A percentile compares a stretch with the other conserved stretches of the same genome.
phyloP scores from a whole-genome alignment of 2,113 vertebrate genomes.

The Crypturellus undulatus region DNA sequence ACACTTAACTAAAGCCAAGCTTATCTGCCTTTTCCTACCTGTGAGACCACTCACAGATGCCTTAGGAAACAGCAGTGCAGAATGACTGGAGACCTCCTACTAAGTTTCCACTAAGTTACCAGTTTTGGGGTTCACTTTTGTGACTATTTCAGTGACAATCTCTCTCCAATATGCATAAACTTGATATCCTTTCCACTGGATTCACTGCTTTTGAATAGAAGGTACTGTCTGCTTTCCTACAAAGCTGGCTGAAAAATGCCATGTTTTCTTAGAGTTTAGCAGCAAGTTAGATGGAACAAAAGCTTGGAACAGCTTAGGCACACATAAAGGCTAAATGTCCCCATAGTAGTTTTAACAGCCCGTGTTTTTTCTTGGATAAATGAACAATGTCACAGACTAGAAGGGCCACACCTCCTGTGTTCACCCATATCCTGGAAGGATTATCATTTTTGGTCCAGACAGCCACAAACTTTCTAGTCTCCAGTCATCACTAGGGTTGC shows the following conservation, averaged over 20 bases:
- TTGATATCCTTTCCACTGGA: background rate
- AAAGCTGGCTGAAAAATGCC: background rate
- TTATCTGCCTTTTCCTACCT: background rate
- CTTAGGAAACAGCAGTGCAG: background rate
- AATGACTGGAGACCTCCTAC: background rate
- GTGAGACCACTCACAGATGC: background rate
- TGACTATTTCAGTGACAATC: background rate
- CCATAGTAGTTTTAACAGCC: background rate
- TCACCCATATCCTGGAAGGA: slow-evolving; percentile 29
- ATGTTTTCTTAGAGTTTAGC: background rate
- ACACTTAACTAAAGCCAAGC: background rate
- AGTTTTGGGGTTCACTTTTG: background rate
- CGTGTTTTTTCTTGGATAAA: slow-evolving; percentile 15
- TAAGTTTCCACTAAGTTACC: background rate
- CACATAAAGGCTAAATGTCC: background rate
- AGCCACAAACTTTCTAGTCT: slow-evolving; percentile 38
- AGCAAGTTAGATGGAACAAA: background rate
- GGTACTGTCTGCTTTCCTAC: background rate
- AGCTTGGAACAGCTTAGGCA: background rate
- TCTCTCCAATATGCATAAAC: background rate
- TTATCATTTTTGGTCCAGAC: slow-evolving; percentile 30
- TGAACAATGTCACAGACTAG: background rate
- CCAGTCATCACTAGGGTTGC: background rate
- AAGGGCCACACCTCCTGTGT: background rate
- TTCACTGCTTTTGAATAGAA: background rate